Percentiles rank a stretch among this genome's conserved stretches.
These are phyloP conservation scores for Hucho hucho DNA, from an alignment of 2,113 vertebrate species.

Conservation along the genomic window DNA sequence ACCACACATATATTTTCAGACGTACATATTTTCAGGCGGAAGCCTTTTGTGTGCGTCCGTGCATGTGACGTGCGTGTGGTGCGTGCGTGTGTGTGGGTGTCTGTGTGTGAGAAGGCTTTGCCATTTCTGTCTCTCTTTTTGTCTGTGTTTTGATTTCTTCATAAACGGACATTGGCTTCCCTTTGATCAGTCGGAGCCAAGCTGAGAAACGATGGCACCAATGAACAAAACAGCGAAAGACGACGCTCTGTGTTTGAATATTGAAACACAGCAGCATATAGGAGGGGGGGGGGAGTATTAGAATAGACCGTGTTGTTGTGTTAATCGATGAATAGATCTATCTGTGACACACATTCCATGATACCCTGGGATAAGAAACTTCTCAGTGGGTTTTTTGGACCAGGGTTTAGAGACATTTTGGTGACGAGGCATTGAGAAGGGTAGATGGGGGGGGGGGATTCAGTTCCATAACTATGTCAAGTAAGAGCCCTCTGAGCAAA, in stretches of 20 bases:
- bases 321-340: slow-evolving; percentile 69
- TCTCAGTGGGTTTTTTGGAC: not conserved
- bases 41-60: not conserved
- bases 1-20: slow-evolving; percentile 42
- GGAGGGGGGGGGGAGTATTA: slow-evolving; percentile 50
- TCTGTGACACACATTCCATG: slow-evolving; percentile 69
- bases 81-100: too few species aligned
- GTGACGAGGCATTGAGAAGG: too few species aligned
- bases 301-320: slow-evolving; percentile 60
- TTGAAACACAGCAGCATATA: slow-evolving; percentile 62
- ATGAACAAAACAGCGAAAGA: slow-evolving; percentile 72
- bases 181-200: slow-evolving; percentile 69
- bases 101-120: not conserved
- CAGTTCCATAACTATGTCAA: too few species aligned
- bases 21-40: not conserved
- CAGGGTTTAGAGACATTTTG: too few species aligned
- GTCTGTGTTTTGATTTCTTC: slow-evolving; percentile 54
- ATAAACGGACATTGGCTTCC: slow-evolving; percentile 65
- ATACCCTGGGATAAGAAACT: slow-evolving; percentile 62
- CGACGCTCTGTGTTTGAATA: slow-evolving; percentile 68
- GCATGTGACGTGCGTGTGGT: too few species aligned
- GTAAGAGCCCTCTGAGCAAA: too few species aligned
- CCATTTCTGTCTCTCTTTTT: not conserved
- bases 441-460: too few species aligned
- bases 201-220: slow-evolving; percentile 65